A percentile compares a stretch with the other conserved stretches of the same genome.
Evolutionary conservation across 2,797 vertebrate genomes (phyloP).

Genomic region (Poecilia wingei): DNA sequence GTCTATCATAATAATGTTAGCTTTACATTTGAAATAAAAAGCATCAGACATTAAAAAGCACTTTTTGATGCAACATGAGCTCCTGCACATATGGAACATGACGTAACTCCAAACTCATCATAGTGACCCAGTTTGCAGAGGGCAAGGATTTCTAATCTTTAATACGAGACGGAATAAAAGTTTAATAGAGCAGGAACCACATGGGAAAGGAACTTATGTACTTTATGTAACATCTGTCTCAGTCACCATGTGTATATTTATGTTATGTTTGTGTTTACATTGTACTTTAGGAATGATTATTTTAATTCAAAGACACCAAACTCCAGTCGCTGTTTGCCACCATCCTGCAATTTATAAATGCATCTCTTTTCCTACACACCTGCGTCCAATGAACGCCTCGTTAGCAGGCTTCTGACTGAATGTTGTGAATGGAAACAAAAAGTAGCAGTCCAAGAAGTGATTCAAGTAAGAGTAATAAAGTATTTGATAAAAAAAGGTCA

Average conservation of each 20-base stretch:
- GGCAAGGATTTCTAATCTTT: slow-evolving; percentile 62
- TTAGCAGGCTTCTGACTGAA: neutral
- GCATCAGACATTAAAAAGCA: slow-evolving; percentile 9
- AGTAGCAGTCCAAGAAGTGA: too few species aligned
- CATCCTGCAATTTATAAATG: neutral
- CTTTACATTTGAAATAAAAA: neutral
- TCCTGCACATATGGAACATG: slow-evolving; percentile 59
- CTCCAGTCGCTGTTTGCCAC: neutral
- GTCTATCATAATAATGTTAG: slow-evolving; percentile 14
- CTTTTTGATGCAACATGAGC: slow-evolving; percentile 14
- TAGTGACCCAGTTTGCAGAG: slow-evolving; percentile 62
- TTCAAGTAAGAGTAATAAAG: too few species aligned
- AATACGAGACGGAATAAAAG: slow-evolving; percentile 51
- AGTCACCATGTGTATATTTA: neutral
- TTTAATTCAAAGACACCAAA: neutral
- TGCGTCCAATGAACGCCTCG: neutral
- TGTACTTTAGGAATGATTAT: neutral
- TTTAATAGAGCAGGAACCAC: slow-evolving; percentile 44
- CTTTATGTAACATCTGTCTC: slow-evolving; percentile 11
- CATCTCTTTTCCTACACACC: neutral
- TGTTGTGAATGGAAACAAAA: too few species aligned
- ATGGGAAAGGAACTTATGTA: slow-evolving; percentile 12
- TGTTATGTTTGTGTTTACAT: neutral
- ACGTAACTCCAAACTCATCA: slow-evolving; percentile 64
- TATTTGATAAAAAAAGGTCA: too few species aligned